phyloP scores from a whole-genome alignment of 2,888 invertebrate genomes.

The Helleia helle region DNA sequence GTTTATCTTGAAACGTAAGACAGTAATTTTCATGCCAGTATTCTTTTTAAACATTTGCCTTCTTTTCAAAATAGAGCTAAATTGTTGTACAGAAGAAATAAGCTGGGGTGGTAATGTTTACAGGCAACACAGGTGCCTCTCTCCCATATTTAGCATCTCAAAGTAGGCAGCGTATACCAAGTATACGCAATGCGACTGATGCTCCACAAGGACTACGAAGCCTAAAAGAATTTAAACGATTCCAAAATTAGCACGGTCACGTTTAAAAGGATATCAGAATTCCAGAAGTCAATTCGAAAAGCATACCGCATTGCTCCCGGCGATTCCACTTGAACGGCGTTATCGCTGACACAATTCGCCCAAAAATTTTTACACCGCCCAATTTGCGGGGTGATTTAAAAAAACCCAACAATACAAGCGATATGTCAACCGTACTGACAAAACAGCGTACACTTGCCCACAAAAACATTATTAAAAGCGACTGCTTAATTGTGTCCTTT shows the following conservation, averaged over 20 bases:
- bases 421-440: slow-evolving; percentile 43
- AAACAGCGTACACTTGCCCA: slow-evolving; percentile 28
- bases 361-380: slow-evolving; percentile 16
- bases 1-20: too few relatives aligned
- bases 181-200: too few relatives aligned
- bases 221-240: too few relatives aligned
- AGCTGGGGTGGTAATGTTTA: too few relatives aligned
- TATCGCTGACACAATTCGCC: slow-evolving; percentile 20
- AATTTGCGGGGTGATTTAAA: slow-evolving; percentile 8
- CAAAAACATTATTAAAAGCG: slow-evolving; percentile 22
- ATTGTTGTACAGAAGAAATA: too few relatives aligned
- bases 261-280: not conserved
- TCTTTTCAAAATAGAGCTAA: too few relatives aligned
- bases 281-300: not conserved
- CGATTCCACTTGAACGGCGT: slow-evolving; percentile 17
- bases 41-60: too few relatives aligned
- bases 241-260: not conserved
- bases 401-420: slow-evolving; percentile 19
- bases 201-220: too few relatives aligned
- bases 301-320: slow-evolving; percentile 16
- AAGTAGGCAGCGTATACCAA: too few relatives aligned
- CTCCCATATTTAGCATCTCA: too few relatives aligned
- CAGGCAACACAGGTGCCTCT: too few relatives aligned
- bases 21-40: too few relatives aligned
- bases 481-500: slow-evolving; percentile 13